These are phyloP conservation scores for Timema cristinae DNA, from an alignment of 2,888 invertebrate genomes.

Conservation along the genomic window DNA sequence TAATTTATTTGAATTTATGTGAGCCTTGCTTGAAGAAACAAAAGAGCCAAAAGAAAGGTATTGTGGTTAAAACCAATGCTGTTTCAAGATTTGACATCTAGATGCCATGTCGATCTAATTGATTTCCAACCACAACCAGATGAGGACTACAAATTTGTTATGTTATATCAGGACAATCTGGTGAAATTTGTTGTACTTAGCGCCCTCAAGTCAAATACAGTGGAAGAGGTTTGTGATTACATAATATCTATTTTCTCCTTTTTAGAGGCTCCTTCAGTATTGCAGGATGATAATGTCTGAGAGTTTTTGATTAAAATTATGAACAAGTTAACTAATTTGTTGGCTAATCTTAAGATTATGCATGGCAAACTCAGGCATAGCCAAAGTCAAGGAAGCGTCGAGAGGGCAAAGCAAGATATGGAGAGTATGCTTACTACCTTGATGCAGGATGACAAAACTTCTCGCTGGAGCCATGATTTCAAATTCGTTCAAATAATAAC, in stretches of 20 bases:
- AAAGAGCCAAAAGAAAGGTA: too few species aligned
- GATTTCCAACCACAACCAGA: slow-evolving; percentile 40
- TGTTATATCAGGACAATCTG: slow-evolving; percentile 43
- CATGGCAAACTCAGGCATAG: not conserved
- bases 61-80: too few species aligned
- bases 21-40: too few species aligned
- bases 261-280: slow-evolving; percentile 39
- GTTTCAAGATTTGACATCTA: too few species aligned
- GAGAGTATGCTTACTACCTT: slow-evolving; percentile 2
- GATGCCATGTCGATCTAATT: slow-evolving; percentile 43
- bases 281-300: slow-evolving; percentile 33
- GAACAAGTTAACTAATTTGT: not conserved
- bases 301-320: slow-evolving; percentile 1
- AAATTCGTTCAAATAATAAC: slow-evolving; percentile 13
- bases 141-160: slow-evolving; percentile 40
- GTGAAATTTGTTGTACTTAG: too few species aligned
- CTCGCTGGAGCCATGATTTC: not conserved
- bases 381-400: not conserved
- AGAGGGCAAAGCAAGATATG: not conserved
- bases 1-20: too few species aligned
- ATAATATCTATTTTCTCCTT: slow-evolving; percentile 30
- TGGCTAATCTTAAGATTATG: slow-evolving; percentile 5
- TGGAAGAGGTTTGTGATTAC: slow-evolving; percentile 40
- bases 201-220: slow-evolving; percentile 39
- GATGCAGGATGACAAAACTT: not conserved